These are phyloP conservation scores for Galaxea fascicularis DNA, from an alignment of 92 coral and sea anemone species.

Conservation along the genomic window DNA sequence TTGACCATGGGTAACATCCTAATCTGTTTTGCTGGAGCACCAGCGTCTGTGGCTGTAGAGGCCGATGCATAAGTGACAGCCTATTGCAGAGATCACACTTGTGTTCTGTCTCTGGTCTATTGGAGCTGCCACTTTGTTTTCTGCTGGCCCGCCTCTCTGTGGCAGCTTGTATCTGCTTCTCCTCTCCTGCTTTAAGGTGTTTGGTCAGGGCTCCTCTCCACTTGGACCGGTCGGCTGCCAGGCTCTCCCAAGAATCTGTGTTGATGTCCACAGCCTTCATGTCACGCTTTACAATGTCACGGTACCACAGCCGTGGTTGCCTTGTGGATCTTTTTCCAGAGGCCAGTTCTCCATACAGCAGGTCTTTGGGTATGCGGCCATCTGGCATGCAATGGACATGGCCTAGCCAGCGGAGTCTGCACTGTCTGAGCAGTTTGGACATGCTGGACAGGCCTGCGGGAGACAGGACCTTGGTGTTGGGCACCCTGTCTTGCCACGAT, in stretches of 20 bases:
- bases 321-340: neutral
- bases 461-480: neutral
- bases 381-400: conserved; percentile 43
- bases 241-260: no score
- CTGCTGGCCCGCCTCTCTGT: no score
- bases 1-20: neutral
- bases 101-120: neutral
- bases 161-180: no score
- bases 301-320: neutral
- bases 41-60: no score
- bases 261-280: neutral
- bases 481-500: no score
- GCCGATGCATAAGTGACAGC: no score
- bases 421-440: conserved; percentile 48
- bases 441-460: conserved; percentile 34
- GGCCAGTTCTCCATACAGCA: conserved; percentile 6
- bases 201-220: no score
- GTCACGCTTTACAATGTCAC: neutral
- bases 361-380: conserved; percentile 55
- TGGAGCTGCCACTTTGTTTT: no score
- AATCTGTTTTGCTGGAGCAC: no score
- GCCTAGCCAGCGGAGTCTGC: conserved; percentile 65
- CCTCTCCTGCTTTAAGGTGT: no score
- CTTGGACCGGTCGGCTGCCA: neutral
- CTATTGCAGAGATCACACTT: neutral